Conservation (phyloP, 2,797 vertebrate genomes). For the Acanthopagrus latus region DNA sequence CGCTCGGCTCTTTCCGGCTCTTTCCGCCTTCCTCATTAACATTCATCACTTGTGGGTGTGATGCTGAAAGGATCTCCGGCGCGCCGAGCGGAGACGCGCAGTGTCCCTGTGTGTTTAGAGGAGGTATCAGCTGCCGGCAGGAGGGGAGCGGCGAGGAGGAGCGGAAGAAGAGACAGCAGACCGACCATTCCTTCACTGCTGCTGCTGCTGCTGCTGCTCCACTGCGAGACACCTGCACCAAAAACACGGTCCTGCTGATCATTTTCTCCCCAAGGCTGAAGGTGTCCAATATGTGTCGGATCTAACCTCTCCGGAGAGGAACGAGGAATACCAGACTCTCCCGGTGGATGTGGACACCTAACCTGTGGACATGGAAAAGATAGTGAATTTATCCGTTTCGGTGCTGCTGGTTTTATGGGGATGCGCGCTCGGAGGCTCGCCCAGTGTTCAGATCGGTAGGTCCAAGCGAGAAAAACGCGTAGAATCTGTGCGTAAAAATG, state of each 20-base stretch:
- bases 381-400: conserved; percentile 92
- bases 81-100: conserved; percentile 77
- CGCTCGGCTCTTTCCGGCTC: conserved; percentile 71
- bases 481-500: conserved; percentile 12
- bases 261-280: conserved; percentile 32
- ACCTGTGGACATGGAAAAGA: conserved; percentile 95
- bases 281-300: conserved; percentile 87
- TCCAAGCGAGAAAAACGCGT: conserved; percentile 33
- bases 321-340: conserved; percentile 76
- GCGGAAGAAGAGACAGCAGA: conserved; percentile 60
- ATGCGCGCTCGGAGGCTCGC: conserved; percentile 91
- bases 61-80: conserved; percentile 75
- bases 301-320: conserved; percentile 83
- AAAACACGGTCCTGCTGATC: conserved; percentile 30
- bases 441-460: conserved; percentile 98
- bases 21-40: conserved; percentile 76
- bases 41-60: conserved; percentile 82
- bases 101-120: conserved; percentile 83
- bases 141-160: conserved; percentile 77
- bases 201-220: conserved; percentile 42
- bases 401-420: conserved; percentile 93
- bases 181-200: conserved; percentile 76
- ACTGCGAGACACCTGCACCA: conserved; percentile 67
- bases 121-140: conserved; percentile 82
- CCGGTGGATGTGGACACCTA: conserved; percentile 89